Percentiles rank a stretch among this genome's conserved stretches.
Evolutionary conservation across 2,797 vertebrate genomes (phyloP).

Genomic region (Etheostoma perlongum): DNA sequence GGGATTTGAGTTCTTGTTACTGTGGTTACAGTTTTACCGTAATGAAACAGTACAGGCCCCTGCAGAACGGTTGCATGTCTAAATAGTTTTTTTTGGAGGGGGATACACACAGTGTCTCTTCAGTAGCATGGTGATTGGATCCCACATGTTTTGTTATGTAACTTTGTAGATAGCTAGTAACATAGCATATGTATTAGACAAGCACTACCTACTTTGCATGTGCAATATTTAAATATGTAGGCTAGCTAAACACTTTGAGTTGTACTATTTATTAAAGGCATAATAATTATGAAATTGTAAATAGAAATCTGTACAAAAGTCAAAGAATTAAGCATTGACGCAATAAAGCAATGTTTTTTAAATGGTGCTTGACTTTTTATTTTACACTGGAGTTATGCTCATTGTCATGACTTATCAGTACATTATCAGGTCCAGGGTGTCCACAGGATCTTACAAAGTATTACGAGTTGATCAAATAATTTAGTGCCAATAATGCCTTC

Average conservation of each 20-base stretch:
- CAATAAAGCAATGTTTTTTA: slow-evolving; percentile 90
- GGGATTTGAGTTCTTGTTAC: slow-evolving; percentile 5
- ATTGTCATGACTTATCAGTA: background rate
- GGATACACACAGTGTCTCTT: slow-evolving; percentile 52
- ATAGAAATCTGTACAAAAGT: slow-evolving; percentile 93
- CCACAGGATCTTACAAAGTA: background rate
- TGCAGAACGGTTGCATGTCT: slow-evolving; percentile 55
- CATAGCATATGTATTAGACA: slow-evolving; percentile 70
- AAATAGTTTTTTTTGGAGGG: slow-evolving; percentile 36
- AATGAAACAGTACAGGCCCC: slow-evolving; percentile 8
- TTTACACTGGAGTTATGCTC: background rate
- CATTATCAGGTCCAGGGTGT: background rate
- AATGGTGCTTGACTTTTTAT: slow-evolving; percentile 28
- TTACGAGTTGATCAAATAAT: background rate
- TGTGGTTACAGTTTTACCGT: slow-evolving; percentile 18
- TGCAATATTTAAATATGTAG: slow-evolving; percentile 82
- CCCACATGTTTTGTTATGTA: slow-evolving; percentile 54
- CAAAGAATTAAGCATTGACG: slow-evolving; percentile 91
- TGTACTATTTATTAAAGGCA: slow-evolving; percentile 76
- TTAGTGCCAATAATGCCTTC: background rate
- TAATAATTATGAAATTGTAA: slow-evolving; percentile 86
- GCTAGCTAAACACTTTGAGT: slow-evolving; percentile 71
- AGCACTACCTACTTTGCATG: slow-evolving; percentile 88
- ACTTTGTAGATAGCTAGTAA: slow-evolving; percentile 74
- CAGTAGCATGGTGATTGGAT: slow-evolving; percentile 71